Conservation (phyloP, 1,140 invertebrate genomes). For the Acromyrmex charruanus region DNA sequence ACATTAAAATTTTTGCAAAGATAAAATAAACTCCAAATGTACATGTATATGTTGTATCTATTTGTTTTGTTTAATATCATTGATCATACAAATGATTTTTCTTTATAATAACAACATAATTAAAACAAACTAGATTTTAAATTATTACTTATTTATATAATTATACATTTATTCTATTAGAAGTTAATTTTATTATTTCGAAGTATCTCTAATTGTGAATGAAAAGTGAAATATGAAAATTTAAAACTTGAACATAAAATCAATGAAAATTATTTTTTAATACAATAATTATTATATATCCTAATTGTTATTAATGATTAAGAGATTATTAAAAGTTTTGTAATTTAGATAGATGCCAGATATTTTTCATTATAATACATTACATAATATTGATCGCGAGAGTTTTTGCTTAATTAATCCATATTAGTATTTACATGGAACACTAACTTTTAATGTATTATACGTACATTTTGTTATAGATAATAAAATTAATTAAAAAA, state of each 20-base stretch:
- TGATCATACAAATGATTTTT: too few species aligned
- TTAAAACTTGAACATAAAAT: not conserved
- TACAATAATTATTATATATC: not conserved
- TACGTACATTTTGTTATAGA: not conserved
- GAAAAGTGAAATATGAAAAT: not conserved
- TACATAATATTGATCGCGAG: not conserved
- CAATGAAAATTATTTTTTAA: not conserved
- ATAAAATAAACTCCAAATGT: not conserved
- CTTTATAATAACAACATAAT: too few species aligned
- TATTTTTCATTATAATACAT: not conserved
- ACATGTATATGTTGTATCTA: too few species aligned
- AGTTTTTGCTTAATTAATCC: not conserved
- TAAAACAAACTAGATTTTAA: too few species aligned
- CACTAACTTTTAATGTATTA: not conserved
- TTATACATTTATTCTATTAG: not conserved
- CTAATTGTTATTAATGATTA: not conserved
- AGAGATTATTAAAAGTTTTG: not conserved
- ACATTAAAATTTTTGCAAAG: not conserved
- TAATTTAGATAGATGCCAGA: not conserved
- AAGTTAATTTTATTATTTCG: not conserved
- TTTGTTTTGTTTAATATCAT: too few species aligned
- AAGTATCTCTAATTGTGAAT: not conserved
- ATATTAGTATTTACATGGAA: not conserved
- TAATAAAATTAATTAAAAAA: not conserved
- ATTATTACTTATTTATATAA: too few species aligned